Conservation (phyloP, 2,888 invertebrate genomes). For the Apodemia hepburni region DNA sequence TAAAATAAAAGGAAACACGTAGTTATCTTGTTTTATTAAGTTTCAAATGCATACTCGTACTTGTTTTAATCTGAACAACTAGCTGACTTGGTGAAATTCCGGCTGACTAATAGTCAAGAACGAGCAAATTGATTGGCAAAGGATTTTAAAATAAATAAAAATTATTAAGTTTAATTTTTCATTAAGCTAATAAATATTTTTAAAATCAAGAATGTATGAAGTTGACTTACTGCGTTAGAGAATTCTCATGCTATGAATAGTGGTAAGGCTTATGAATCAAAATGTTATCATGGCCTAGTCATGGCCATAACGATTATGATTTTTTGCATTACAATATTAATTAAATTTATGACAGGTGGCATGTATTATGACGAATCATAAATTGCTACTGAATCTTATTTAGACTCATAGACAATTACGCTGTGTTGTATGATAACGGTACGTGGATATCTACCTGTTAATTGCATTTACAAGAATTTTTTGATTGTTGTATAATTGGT, state of each 20-base stretch:
- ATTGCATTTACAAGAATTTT: not conserved
- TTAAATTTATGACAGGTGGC: conserved; percentile 11
- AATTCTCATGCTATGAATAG: not conserved
- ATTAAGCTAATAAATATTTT: no score
- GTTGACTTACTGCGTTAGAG: not conserved
- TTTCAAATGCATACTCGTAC: not conserved
- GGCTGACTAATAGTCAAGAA: no score
- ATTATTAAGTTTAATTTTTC: no score
- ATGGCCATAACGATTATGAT: conserved; percentile 3
- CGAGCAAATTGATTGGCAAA: no score
- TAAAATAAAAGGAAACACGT: no score
- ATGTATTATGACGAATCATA: conserved; percentile 12
- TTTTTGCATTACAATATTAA: conserved; percentile 11
- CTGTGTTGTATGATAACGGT: not conserved
- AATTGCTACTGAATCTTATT: conserved; percentile 6
- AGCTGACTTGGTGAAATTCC: no score
- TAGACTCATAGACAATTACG: not conserved
- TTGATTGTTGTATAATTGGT: not conserved
- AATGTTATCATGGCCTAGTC: conserved; percentile 10
- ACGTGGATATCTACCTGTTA: not conserved
- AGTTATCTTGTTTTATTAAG: not conserved
- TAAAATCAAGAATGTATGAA: not conserved
- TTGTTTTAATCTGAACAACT: not conserved
- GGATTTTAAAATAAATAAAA: no score
- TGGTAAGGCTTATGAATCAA: not conserved